Conservation (phyloP, 2,888 invertebrate genomes). For the Acrobasis repandana region DNA sequence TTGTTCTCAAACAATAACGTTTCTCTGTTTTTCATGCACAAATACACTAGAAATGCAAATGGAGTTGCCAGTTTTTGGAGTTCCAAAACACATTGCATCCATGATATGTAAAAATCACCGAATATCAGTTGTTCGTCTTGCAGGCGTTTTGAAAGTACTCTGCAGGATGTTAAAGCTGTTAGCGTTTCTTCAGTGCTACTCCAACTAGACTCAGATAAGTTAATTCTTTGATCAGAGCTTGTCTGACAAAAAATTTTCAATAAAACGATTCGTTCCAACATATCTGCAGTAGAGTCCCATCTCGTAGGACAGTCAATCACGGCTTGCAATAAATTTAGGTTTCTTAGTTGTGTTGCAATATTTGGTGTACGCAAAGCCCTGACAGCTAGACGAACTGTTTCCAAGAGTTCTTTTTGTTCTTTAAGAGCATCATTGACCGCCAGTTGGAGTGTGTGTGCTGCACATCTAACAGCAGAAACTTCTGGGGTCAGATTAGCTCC, state of each 20-base stretch:
- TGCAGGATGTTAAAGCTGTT: too few relatives aligned
- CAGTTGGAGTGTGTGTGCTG: not conserved
- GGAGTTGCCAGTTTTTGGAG: not conserved
- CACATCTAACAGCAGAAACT: too few relatives aligned
- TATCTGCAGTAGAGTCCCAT: not conserved
- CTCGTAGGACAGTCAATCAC: not conserved
- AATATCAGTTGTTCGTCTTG: conserved; percentile 4
- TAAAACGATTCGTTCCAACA: too few relatives aligned
- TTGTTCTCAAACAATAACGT: too few relatives aligned
- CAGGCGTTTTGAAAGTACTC: too few relatives aligned
- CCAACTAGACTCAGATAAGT: not conserved
- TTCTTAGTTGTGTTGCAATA: not conserved
- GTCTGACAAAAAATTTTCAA: too few relatives aligned
- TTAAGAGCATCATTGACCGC: not conserved
- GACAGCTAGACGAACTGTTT: not conserved
- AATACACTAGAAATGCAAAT: too few relatives aligned
- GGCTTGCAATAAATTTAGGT: not conserved
- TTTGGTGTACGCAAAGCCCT: too few relatives aligned
- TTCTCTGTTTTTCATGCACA: too few relatives aligned
- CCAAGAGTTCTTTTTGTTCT: not conserved
- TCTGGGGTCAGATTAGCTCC: too few relatives aligned
- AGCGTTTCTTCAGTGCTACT: too few relatives aligned
- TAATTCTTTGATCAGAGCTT: too few relatives aligned
- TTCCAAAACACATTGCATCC: not conserved
- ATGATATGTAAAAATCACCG: not conserved